These are phyloP conservation scores for Drosophila lutescens DNA, from an alignment of 2,888 invertebrate species.

Conservation along the genomic window DNA sequence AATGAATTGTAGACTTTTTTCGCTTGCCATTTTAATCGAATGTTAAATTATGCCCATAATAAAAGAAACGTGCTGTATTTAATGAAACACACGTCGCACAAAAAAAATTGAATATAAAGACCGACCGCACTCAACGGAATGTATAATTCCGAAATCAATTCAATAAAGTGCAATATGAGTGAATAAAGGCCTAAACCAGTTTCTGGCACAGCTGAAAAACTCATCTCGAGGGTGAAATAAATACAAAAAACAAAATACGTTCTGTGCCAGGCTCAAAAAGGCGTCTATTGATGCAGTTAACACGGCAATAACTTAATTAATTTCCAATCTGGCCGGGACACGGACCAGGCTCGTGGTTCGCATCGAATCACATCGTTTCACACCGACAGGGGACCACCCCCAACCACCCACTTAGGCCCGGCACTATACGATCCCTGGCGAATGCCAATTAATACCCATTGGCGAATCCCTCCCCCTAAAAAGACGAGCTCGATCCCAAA, in stretches of 20 bases:
- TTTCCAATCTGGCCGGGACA: slow-evolving; percentile 18
- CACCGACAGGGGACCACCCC: slow-evolving; percentile 5
- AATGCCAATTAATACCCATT: slow-evolving; percentile 40
- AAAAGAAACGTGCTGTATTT: slow-evolving; percentile 40
- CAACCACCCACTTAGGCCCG: slow-evolving; percentile 20
- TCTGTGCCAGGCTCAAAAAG: slow-evolving; percentile 58
- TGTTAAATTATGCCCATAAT: slow-evolving; percentile 47
- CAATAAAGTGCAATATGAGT: slow-evolving; percentile 26
- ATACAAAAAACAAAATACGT: not conserved
- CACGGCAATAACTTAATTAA: slow-evolving; percentile 58
- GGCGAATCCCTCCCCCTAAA: slow-evolving; percentile 15
- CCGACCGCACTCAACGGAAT: slow-evolving; percentile 26
- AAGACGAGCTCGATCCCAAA: slow-evolving; percentile 14
- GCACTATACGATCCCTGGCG: slow-evolving; percentile 26
- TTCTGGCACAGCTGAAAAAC: slow-evolving; percentile 1
- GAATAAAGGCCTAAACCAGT: slow-evolving; percentile 21
- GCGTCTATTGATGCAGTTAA: slow-evolving; percentile 35
- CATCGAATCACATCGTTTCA: slow-evolving; percentile 6
- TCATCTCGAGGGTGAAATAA: not conserved
- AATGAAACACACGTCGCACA: slow-evolving; percentile 5
- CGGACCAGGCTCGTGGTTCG: slow-evolving; percentile 18
- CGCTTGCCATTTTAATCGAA: slow-evolving; percentile 22
- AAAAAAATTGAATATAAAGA: slow-evolving; percentile 5
- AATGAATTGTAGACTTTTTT: slow-evolving; percentile 31
- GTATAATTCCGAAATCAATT: slow-evolving; percentile 15